Percentiles rank a stretch among this genome's conserved stretches.
These are phyloP conservation scores for Nasua narica DNA, from an alignment of 2,797 vertebrate genomes.

Conservation along the genomic window DNA sequence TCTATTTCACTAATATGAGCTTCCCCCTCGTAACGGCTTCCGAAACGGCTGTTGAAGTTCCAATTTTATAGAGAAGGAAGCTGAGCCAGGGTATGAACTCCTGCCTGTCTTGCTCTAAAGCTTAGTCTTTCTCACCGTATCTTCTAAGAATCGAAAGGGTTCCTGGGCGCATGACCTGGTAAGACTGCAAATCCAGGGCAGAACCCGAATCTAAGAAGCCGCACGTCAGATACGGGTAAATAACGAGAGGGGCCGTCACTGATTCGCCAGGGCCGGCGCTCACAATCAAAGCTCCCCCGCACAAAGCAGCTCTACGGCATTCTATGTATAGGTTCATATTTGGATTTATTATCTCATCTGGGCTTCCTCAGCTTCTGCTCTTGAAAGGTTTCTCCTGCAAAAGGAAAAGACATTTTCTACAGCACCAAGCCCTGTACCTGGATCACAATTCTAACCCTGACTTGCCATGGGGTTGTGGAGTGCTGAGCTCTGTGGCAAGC, in stretches of 20 bases:
- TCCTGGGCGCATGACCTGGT: background rate
- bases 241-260: background rate
- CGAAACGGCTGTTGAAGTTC: background rate
- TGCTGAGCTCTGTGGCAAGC: background rate
- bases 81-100: background rate
- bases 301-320: background rate
- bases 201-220: background rate
- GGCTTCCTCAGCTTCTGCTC: background rate
- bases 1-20: background rate
- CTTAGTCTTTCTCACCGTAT: background rate
- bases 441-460: background rate
- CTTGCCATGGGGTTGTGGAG: background rate
- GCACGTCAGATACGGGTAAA: background rate
- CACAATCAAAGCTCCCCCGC: background rate
- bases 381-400: background rate
- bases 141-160: constrained; percentile 13
- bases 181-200: background rate
- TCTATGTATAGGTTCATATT: background rate
- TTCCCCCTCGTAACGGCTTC: background rate
- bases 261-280: background rate
- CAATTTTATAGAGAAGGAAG: background rate
- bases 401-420: background rate
- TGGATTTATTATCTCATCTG: background rate
- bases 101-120: background rate
- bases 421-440: background rate